A percentile compares a stretch with the other conserved stretches of the same genome.
phyloP scores from a whole-genome alignment of 2,888 invertebrate genomes.

The Maniola hyperantus region DNA sequence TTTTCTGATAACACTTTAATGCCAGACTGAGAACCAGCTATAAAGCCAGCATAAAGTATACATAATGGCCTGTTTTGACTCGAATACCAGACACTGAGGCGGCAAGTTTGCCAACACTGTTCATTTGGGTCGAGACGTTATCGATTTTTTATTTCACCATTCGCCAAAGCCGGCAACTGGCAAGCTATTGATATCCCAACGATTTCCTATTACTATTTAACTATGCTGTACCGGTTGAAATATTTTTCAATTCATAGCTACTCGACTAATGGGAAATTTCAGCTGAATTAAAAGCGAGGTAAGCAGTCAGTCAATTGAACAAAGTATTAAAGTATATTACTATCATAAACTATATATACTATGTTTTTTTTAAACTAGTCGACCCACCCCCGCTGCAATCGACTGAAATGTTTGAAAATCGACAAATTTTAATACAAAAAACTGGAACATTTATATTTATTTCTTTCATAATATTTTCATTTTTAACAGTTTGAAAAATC shows the following conservation, averaged over 20 bases:
- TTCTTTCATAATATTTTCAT: no score
- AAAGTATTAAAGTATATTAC: no score
- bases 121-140: constrained; percentile 41
- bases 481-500: no score
- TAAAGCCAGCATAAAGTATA: constrained; percentile 36
- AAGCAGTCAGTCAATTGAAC: neutral
- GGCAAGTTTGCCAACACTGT: constrained; percentile 35
- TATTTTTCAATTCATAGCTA: neutral
- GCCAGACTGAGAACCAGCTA: constrained; percentile 43
- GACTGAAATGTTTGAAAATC: no score
- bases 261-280: neutral
- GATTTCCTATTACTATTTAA: constrained; percentile 8
- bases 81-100: constrained; percentile 44
- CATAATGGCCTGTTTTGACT: constrained; percentile 42
- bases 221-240: neutral
- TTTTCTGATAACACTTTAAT: constrained; percentile 19
- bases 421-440: no score
- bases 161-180: constrained; percentile 24
- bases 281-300: neutral
- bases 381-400: no score
- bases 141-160: constrained; percentile 40
- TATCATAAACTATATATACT: no score
- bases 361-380: no score
- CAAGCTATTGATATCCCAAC: constrained; percentile 23
- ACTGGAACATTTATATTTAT: no score